phyloP scores from a whole-genome alignment of 2,888 invertebrate species.

The Lasioglossum morio region DNA sequence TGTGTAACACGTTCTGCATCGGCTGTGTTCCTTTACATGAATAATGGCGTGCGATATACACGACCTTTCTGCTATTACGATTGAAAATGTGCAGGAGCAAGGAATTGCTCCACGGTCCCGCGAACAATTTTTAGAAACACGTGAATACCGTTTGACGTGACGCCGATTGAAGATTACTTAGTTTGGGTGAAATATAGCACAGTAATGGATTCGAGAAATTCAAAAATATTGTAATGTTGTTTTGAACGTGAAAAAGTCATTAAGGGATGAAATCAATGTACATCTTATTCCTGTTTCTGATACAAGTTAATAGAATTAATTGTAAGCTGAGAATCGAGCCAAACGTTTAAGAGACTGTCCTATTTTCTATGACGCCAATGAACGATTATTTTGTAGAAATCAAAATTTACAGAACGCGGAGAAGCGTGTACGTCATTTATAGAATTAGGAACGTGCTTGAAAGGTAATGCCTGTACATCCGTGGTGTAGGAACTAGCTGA shows the following conservation, averaged over 20 bases:
- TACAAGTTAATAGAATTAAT: too few relatives aligned
- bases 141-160: too few relatives aligned
- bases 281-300: too few relatives aligned
- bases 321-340: too few relatives aligned
- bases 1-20: not conserved
- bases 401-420: not conserved
- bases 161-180: too few relatives aligned
- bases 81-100: not conserved
- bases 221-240: too few relatives aligned
- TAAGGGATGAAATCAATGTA: too few relatives aligned
- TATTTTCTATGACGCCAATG: too few relatives aligned
- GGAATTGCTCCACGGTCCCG: not conserved
- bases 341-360: too few relatives aligned
- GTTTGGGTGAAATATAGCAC: too few relatives aligned
- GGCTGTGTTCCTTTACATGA: conserved; percentile 1
- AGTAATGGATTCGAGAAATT: too few relatives aligned
- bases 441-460: not conserved
- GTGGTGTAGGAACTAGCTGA: not conserved
- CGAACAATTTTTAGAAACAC: not conserved
- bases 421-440: not conserved
- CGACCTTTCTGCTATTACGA: not conserved
- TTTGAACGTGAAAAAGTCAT: too few relatives aligned
- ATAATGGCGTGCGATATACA: not conserved
- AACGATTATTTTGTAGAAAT: not conserved
- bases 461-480: not conserved